Base-by-base conservation (phyloP, 2,113 vertebrate genomes). In the Sturnus vulgaris region DNA sequence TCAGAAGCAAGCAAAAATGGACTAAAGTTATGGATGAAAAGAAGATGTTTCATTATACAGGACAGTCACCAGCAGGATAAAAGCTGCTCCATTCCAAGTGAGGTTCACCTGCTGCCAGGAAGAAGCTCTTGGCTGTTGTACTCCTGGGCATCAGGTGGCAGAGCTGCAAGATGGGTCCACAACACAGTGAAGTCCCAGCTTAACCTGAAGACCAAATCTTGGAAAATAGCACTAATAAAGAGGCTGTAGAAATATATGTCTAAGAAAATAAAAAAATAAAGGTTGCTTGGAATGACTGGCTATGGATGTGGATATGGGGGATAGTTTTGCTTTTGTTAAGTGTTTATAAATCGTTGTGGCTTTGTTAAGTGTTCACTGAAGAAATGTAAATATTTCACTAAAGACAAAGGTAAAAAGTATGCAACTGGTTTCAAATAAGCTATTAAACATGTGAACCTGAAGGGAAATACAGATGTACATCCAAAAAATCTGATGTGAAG, bases 221-320 rank as follows among this genome's bases (percentile, higher is more conserved):
- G 14, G 5, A 60, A 85, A 72, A 50, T 25, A 40, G 2, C 18
- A 47, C 9, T 50, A 40, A n/a, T 23, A 52, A 40, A 63, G 20
- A 35, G 5, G 6, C 4, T 65, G 15, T 37, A 88, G 35, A 61
- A 69, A 65, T 14, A 28, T 9, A 27, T 9, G 8, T 37, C 28
- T 59, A 19, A 52, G 73, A 64, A 66, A 75, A 23, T 37, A 52
- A 40, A 42, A 42, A 66, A 13, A 7, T 0, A 46, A 52, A 52
- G 25, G 2, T 35, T 50, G 11, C 14, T 81, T 77, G n/a, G 8
- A 59, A 72, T 55, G 39, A 33, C 23, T 56, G 21, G 20, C 15
- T 61, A 6, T 19, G 7, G 50, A 44, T 61, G 4, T 1, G 1
- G 9, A 47, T 31, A 55, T 46, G 1, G 15, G 18, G 14, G 11